A percentile compares a stretch with the other conserved stretches of the same genome.
Conservation (phyloP, 2,888 invertebrate species). For the Bellardia bayeri region DNA sequence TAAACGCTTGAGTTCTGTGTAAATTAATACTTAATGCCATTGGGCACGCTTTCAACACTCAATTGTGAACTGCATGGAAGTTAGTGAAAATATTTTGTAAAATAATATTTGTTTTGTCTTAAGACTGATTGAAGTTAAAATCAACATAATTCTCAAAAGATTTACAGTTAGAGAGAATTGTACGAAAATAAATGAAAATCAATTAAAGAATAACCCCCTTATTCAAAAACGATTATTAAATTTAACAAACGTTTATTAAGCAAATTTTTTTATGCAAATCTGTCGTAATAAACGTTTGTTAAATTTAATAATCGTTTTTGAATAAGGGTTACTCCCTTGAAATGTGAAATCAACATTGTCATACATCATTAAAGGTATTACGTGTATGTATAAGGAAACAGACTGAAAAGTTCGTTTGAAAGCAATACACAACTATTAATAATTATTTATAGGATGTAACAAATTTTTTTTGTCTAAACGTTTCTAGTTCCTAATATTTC, state of each 20-base stretch:
- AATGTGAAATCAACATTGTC: slow-evolving; percentile 55
- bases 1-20: slow-evolving; percentile 34
- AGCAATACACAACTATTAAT: no score
- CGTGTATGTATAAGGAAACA: background rate
- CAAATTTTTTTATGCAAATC: no score
- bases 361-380: slow-evolving; percentile 61
- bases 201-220: background rate
- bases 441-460: no score
- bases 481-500: no score
- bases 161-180: background rate
- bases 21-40: slow-evolving; percentile 50
- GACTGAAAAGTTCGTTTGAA: no score
- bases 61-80: background rate
- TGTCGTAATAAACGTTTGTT: no score
- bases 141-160: slow-evolving; percentile 40
- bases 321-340: no score
- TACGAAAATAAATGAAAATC: slow-evolving; percentile 21
- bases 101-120: slow-evolving; percentile 58
- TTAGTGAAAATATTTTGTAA: slow-evolving; percentile 42
- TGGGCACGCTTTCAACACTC: slow-evolving; percentile 31
- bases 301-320: no score
- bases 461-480: no score
- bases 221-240: no score
- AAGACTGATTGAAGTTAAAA: slow-evolving; percentile 60
- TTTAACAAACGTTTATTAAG: no score